Conservation (phyloP, 2,888 invertebrate species). For the Ceraclea dissimilis region DNA sequence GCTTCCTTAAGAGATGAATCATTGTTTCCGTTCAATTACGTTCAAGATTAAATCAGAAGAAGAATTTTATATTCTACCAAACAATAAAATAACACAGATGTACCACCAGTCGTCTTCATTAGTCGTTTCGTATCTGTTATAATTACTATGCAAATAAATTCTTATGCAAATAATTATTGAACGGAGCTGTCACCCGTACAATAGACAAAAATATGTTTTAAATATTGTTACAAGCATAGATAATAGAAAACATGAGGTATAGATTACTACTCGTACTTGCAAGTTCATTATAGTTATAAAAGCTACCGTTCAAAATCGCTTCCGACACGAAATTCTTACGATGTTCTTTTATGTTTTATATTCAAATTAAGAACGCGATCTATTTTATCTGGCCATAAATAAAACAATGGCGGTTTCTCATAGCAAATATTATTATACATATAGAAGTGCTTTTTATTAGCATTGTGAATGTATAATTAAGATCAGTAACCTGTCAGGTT, state of each 20-base stretch:
- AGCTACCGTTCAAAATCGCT: not conserved
- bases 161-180: too few species aligned
- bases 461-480: too few species aligned
- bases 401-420: not conserved
- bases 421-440: too few species aligned
- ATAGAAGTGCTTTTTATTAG: too few species aligned
- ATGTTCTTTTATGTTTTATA: not conserved
- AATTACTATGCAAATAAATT: too few species aligned
- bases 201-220: not conserved
- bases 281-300: not conserved
- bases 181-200: not conserved
- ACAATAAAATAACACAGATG: not conserved
- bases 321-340: not conserved
- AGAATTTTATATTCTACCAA: not conserved
- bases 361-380: not conserved
- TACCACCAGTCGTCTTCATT: not conserved
- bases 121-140: too few species aligned
- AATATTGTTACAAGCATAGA: not conserved
- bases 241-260: not conserved
- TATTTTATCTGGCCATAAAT: not conserved
- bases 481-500: too few species aligned
- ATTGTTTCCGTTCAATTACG: too few species aligned
- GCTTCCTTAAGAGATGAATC: too few species aligned
- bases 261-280: not conserved
- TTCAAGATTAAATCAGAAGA: too few species aligned